These are phyloP conservation scores for Chelmon rostratus DNA, from an alignment of 2,797 vertebrate genomes.

Conservation along the genomic window DNA sequence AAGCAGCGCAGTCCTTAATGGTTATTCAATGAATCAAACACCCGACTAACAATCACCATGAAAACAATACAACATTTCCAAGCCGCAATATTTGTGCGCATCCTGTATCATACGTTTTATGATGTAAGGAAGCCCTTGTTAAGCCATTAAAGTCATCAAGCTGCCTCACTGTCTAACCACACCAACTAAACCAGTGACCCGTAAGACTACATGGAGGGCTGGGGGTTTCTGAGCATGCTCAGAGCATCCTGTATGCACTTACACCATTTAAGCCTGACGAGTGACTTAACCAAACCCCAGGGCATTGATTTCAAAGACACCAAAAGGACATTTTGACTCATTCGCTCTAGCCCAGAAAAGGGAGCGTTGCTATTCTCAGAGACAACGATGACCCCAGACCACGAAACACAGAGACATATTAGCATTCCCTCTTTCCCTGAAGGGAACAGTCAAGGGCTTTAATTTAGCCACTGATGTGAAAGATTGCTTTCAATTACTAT, in stretches of 20 bases:
- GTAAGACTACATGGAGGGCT: slow-evolving; percentile 26
- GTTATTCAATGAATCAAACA: slow-evolving; percentile 1
- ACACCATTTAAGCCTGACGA: slow-evolving; percentile 67
- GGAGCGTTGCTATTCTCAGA: slow-evolving; percentile 52
- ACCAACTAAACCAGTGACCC: slow-evolving; percentile 61
- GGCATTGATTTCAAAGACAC: slow-evolving; percentile 72
- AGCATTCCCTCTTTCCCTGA: slow-evolving; percentile 39
- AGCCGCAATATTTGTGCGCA: not conserved
- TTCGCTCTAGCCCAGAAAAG: slow-evolving; percentile 70
- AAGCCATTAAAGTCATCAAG: slow-evolving; percentile 42
- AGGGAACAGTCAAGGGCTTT: slow-evolving; percentile 39
- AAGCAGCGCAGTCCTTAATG: slow-evolving; percentile 8
- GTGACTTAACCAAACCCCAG: slow-evolving; percentile 61
- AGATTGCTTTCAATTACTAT: slow-evolving; percentile 44
- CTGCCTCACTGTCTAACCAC: slow-evolving; percentile 33
- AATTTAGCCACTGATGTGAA: slow-evolving; percentile 41
- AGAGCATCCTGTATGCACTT: slow-evolving; percentile 49
- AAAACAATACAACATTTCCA: slow-evolving; percentile 18
- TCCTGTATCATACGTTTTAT: slow-evolving; percentile 9
- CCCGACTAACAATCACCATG: not conserved
- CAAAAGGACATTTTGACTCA: slow-evolving; percentile 88
- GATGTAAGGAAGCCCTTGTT: slow-evolving; percentile 21
- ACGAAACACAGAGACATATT: slow-evolving; percentile 47
- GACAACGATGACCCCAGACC: slow-evolving; percentile 43
- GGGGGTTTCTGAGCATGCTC: slow-evolving; percentile 63